Conservation (phyloP, 2,888 invertebrate genomes). For the Clostera curtula region DNA sequence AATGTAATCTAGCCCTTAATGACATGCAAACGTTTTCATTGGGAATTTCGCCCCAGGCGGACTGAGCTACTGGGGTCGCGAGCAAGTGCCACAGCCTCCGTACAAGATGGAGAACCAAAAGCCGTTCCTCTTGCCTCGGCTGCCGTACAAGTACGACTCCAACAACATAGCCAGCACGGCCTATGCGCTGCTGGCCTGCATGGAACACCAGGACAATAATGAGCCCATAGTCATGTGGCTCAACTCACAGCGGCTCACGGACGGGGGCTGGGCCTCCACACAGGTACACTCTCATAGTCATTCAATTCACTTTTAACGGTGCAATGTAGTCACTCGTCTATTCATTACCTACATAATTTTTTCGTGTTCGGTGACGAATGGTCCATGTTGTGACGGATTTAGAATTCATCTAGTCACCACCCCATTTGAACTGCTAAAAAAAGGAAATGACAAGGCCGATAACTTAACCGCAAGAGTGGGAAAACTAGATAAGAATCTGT, state of each 20-base stretch:
- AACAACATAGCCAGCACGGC: conserved; percentile 95
- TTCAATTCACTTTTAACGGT: too few relatives aligned
- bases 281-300: too few relatives aligned
- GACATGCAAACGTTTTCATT: neutral
- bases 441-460: too few relatives aligned
- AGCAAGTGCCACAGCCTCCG: conserved; percentile 85
- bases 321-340: too few relatives aligned
- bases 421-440: too few relatives aligned
- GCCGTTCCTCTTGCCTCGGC: conserved; percentile 89
- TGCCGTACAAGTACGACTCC: conserved; percentile 91
- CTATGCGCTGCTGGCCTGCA: conserved; percentile 92
- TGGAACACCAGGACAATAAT: conserved; percentile 87
- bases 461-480: too few relatives aligned
- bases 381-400: too few relatives aligned
- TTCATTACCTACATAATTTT: too few relatives aligned
- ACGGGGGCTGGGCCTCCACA: conserved; percentile 92
- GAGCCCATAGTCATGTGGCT: conserved; percentile 94
- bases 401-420: too few relatives aligned
- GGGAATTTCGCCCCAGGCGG: conserved; percentile 76
- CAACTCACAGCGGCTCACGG: conserved; percentile 88
- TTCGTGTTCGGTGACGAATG: too few relatives aligned
- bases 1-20: too few relatives aligned
- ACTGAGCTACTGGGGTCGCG: conserved; percentile 89
- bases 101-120: conserved; percentile 93
- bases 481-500: too few relatives aligned